Base-by-base conservation (phyloP, 2,888 invertebrate genomes). In the Andrena bicolor region DNA sequence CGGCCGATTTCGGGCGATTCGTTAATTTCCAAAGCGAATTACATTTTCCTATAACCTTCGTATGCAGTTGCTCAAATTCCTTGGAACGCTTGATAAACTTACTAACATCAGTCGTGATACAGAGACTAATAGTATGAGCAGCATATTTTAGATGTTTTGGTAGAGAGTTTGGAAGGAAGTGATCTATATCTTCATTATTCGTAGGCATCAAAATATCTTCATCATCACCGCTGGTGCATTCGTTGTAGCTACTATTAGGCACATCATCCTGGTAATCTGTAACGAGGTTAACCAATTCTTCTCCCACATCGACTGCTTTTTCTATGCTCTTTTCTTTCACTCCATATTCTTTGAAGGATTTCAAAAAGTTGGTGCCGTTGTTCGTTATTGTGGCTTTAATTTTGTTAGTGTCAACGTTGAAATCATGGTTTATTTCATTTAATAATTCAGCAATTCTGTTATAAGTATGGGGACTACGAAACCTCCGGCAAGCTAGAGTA, bases 1-100 rank as follows among this genome's bases (percentile, higher is more conserved):
- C 26, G 1, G 26, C 26, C 26, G 26, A 26, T 26, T 26, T 26
- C 26, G 26, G 26, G 26, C 26, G 26, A 26, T 26, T 26, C 26
- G 48, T 48, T 49, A 49, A 49, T 49, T 49, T 49, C n/a, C 49
- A n/a, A 49, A 49, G 49, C 5, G 49, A 49, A 49, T n/a, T 49
- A 4, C 49, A 49, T n/a, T 49, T 49, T 49, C n/a, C 49, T 49
- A n/a, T 49, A 49, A n/a, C n/a, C 49, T 49, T 49, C n/a, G 16
- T 49, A 49, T 49, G 49, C 13, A 49, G n/a, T n/a, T 49, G 16
- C 49, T 49, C 4, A 49, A 49, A 49, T 49, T 49, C n/a, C 49
- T 49, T 49, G 49, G 49, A 49, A n/a, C n/a, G n/a, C n/a, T 49
- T 49, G 6, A 49, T 49, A 49, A 49, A 49, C 13, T 49, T 49